Evolutionary conservation across 2,888 invertebrate species (phyloP).

Genomic region (Xestoiulus laeticollis): DNA sequence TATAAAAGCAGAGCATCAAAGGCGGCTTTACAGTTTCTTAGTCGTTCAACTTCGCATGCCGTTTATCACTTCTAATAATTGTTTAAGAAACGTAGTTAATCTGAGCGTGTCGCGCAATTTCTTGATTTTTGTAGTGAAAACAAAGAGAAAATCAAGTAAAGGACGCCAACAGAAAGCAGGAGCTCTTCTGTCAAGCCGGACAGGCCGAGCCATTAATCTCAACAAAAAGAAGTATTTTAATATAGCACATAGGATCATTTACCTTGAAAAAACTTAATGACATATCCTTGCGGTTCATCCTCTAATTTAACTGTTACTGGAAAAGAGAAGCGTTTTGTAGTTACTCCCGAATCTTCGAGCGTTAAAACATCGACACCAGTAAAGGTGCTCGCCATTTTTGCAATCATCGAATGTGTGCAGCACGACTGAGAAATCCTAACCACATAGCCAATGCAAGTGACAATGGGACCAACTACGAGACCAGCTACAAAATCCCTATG

Average conservation of each 20-base stretch:
- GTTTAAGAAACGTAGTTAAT: not conserved
- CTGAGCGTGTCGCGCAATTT: not conserved
- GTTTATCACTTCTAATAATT: not conserved
- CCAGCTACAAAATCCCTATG: not conserved
- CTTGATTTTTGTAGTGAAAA: not conserved
- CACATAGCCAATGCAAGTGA: not conserved
- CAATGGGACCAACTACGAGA: not conserved
- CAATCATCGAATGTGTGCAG: not conserved
- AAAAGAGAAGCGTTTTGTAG: constrained; percentile 51
- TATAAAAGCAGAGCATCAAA: not conserved
- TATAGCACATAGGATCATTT: not conserved
- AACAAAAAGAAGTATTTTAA: constrained; percentile 48
- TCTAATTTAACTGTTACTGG: constrained; percentile 52
- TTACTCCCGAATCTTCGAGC: constrained; percentile 51
- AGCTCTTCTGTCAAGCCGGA: constrained; percentile 16
- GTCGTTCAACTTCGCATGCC: not conserved
- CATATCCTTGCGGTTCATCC: constrained; percentile 50
- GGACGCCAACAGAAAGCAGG: not conserved
- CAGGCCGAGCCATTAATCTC: not conserved
- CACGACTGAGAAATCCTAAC: constrained; percentile 7
- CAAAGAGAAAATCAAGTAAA: not conserved
- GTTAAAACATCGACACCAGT: constrained; percentile 51
- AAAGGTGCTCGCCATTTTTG: constrained; percentile 53
- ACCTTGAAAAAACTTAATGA: constrained; percentile 53
- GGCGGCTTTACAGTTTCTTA: not conserved